Percentiles rank a stretch among this genome's conserved stretches.
phyloP scores from a whole-genome alignment of 1,140 invertebrate genomes.

The Macrobrachium rosenbergii region DNA sequence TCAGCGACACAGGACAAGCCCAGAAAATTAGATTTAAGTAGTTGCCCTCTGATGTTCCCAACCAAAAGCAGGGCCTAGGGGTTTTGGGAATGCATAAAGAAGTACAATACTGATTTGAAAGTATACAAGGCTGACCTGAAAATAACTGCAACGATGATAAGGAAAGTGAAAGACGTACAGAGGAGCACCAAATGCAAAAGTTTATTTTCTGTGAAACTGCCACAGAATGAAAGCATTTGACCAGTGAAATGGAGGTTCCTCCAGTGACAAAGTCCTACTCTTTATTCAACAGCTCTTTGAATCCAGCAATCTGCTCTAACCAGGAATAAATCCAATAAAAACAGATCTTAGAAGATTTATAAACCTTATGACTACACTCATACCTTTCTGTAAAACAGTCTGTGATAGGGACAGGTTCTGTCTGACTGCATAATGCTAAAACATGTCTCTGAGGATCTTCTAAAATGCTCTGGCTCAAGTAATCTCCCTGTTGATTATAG shows the following conservation, averaged over 20 bases:
- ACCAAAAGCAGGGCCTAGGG: neutral
- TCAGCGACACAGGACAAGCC: no score
- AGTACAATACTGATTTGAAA: neutral
- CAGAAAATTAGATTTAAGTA: neutral
- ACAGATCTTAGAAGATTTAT: no score
- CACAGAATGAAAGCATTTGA: neutral
- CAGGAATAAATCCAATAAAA: neutral
- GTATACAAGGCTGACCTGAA: no score
- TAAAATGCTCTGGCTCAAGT: neutral
- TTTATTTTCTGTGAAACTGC: neutral
- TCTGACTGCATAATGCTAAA: slow-evolving; percentile 48
- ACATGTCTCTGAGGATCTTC: slow-evolving; percentile 24
- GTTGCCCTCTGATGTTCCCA: neutral
- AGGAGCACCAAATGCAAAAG: no score
- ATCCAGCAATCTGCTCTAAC: neutral
- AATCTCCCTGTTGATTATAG: neutral
- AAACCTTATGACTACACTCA: neutral
- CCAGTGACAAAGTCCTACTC: neutral
- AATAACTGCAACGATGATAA: no score
- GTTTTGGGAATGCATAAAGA: neutral
- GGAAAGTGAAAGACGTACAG: no score
- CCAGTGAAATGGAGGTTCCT: no score
- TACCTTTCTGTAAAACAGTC: slow-evolving; percentile 58
- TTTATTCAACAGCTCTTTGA: neutral
- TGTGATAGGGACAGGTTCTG: slow-evolving; percentile 33